phyloP scores from a whole-genome alignment of 2,797 vertebrate genomes.

The Neomorphus geoffroyi region DNA sequence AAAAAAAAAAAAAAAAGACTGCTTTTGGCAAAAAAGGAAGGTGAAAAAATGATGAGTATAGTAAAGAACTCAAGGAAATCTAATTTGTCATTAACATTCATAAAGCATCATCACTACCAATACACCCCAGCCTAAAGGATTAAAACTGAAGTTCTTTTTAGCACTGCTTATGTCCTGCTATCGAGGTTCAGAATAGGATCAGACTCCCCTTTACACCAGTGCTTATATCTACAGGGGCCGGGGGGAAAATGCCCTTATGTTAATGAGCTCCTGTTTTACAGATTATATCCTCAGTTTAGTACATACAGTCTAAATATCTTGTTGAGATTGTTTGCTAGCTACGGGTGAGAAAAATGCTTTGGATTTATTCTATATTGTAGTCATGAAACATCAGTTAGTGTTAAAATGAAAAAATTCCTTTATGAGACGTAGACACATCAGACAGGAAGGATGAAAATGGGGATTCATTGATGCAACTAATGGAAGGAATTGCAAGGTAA shows the following conservation, averaged over 20 bases:
- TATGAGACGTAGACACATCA: not conserved
- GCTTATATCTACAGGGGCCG: rapidly evolving
- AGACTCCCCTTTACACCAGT: not conserved
- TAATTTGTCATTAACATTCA: slow-evolving; percentile 21
- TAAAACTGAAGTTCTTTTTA: not conserved
- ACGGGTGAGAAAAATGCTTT: not conserved
- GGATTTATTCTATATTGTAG: not conserved
- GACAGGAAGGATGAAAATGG: not conserved
- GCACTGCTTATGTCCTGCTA: not conserved
- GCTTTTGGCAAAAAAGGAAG: not conserved
- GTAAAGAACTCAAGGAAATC: not conserved
- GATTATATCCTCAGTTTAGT: not conserved
- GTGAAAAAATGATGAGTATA: not conserved
- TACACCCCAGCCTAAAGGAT: not conserved
- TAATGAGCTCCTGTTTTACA: not conserved
- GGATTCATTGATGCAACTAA: not conserved
- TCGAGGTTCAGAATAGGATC: not conserved
- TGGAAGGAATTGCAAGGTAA: rapidly evolving
- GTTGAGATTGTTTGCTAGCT: not conserved
- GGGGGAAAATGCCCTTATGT: not conserved
- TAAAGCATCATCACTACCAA: not conserved
- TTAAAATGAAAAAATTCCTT: not conserved
- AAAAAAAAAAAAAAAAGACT: not conserved
- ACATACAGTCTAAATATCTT: not conserved
- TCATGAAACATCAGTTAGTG: not conserved